Evolutionary conservation across 2,113 vertebrate species (phyloP).

Genomic region (Seriola rivoliana): DNA sequence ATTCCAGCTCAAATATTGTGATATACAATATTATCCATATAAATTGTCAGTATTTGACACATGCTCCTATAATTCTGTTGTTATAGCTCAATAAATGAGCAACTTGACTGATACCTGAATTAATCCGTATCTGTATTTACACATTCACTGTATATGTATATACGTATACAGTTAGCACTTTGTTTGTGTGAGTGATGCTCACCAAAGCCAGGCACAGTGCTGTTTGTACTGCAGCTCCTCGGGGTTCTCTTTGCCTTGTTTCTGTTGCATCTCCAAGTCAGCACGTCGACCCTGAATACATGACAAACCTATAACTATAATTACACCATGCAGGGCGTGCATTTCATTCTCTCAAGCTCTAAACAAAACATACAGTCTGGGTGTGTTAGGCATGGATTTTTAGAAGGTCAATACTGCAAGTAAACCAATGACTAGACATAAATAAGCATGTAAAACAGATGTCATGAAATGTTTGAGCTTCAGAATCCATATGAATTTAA

Average conservation of each 20-base stretch:
- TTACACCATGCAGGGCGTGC: too few species aligned
- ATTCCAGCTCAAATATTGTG: too few species aligned
- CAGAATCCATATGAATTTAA: neutral
- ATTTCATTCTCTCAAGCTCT: neutral
- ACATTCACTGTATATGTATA: neutral
- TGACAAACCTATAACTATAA: neutral
- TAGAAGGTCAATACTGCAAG: neutral
- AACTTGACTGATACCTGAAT: neutral
- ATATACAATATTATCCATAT: neutral
- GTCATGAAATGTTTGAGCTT: neutral
- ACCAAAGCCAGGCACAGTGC: constrained; percentile 95
- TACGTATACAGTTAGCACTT: neutral
- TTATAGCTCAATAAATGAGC: neutral
- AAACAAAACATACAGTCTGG: neutral
- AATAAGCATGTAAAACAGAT: neutral
- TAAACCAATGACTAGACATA: neutral
- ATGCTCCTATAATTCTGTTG: neutral
- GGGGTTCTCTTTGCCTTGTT: constrained; percentile 88
- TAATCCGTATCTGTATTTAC: neutral
- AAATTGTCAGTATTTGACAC: neutral
- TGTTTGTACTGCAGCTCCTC: constrained; percentile 92
- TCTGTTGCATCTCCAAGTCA: constrained; percentile 93
- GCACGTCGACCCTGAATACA: constrained; percentile 89
- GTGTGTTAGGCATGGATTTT: neutral
- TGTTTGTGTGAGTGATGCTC: constrained; percentile 57